A percentile compares a stretch with the other conserved stretches of the same genome.
Evolutionary conservation across 2,888 invertebrate species (phyloP).

Genomic region (Coronaproctus castanopsis): DNA sequence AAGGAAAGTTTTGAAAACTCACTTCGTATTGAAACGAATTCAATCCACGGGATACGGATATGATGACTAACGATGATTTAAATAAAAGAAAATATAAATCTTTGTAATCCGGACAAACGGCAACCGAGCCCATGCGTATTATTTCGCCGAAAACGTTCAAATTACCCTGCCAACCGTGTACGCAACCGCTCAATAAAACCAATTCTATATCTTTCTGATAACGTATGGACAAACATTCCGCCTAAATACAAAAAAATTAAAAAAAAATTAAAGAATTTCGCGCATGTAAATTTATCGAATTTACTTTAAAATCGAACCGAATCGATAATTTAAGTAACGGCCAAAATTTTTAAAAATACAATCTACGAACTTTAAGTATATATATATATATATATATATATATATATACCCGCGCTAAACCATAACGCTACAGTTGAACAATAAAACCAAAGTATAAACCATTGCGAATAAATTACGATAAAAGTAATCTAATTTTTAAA

Average conservation of each 20-base stretch:
- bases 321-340: too few relatives aligned
- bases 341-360: not conserved
- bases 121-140: slow-evolving; percentile 77
- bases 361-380: too few relatives aligned
- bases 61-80: slow-evolving; percentile 64
- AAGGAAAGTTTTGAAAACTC: too few relatives aligned
- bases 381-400: too few relatives aligned
- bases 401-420: too few relatives aligned
- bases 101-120: slow-evolving; percentile 60
- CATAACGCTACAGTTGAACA: too few relatives aligned
- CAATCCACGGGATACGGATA: slow-evolving; percentile 76
- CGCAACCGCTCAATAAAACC: slow-evolving; percentile 81
- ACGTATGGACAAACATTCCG: slow-evolving; percentile 64
- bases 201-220: slow-evolving; percentile 89
- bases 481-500: too few relatives aligned
- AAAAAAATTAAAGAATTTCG: not conserved
- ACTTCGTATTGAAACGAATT: slow-evolving; percentile 93
- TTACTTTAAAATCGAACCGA: not conserved
- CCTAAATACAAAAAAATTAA: slow-evolving; percentile 32
- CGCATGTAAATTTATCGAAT: slow-evolving; percentile 2
- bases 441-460: too few relatives aligned
- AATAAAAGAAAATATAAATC: slow-evolving; percentile 86
- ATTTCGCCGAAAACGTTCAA: slow-evolving; percentile 61
- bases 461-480: too few relatives aligned
- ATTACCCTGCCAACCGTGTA: slow-evolving; percentile 88